phyloP scores from a whole-genome alignment of 2,888 invertebrate genomes.

The Scaptomyza cyrtandrae region DNA sequence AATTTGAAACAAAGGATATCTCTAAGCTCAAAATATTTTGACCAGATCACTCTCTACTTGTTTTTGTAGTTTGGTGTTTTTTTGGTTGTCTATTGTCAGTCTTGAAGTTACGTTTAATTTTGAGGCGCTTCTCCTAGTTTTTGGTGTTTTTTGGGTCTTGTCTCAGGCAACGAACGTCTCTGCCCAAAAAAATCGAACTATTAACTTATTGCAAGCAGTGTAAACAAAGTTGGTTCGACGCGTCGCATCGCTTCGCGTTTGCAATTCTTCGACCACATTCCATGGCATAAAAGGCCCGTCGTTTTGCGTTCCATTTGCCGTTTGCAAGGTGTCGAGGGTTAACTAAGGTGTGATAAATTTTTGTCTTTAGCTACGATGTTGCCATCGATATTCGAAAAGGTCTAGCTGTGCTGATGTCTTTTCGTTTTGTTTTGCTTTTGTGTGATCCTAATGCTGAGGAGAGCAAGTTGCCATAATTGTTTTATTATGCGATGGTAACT shows the following conservation, averaged over 20 bases:
- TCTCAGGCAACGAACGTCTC: conserved; percentile 3
- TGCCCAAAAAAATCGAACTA: conserved; percentile 70
- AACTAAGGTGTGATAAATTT: conserved; percentile 81
- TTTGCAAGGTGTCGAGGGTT: conserved; percentile 75
- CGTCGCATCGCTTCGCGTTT: conserved; percentile 52
- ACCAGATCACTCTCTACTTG: conserved; percentile 7
- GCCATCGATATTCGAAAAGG: conserved; percentile 61
- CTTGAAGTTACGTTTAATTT: conserved; percentile 45
- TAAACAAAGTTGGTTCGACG: conserved; percentile 44
- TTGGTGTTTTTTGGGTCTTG: conserved; percentile 26
- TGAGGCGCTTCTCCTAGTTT: conserved; percentile 71
- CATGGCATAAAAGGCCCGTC: conserved; percentile 47
- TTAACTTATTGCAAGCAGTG: conserved; percentile 79
- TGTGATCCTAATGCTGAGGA: conserved; percentile 42
- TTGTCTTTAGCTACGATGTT: conserved; percentile 47
- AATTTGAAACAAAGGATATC: background rate
- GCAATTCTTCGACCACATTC: conserved; percentile 66
- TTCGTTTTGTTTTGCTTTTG: background rate
- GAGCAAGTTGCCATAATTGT: conserved; percentile 73
- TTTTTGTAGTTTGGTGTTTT: conserved; percentile 8
- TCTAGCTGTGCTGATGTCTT: conserved; percentile 33
- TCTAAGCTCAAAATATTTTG: background rate
- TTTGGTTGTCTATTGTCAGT: conserved; percentile 18
- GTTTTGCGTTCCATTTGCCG: conserved; percentile 18
- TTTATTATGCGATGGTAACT: conserved; percentile 62